These are phyloP conservation scores for Nomada ferruginata DNA, from an alignment of 2,888 invertebrate genomes.

Conservation along the genomic window DNA sequence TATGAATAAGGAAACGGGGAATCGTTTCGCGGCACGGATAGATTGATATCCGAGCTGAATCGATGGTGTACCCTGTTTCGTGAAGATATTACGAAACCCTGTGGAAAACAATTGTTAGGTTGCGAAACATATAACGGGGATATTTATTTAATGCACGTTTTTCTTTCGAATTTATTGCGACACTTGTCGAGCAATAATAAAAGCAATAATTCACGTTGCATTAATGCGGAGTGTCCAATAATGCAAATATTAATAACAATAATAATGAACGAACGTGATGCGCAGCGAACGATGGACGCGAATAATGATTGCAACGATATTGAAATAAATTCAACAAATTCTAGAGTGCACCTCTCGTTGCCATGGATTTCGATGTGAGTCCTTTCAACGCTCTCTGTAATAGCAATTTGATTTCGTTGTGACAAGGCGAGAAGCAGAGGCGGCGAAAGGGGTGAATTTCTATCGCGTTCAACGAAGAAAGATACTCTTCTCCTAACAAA, in stretches of 20 bases:
- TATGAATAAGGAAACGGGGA: neutral
- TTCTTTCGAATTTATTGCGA: neutral
- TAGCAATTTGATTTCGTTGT: slow-evolving; percentile 36
- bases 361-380: slow-evolving; percentile 1
- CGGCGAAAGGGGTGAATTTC: slow-evolving; percentile 1
- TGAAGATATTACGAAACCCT: neutral
- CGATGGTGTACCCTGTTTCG: too few relatives aligned
- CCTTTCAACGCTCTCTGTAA: slow-evolving; percentile 26
- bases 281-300: neutral
- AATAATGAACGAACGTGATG: too few relatives aligned
- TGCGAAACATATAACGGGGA: neutral
- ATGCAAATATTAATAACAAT: too few relatives aligned
- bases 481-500: neutral
- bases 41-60: too few relatives aligned
- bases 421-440: neutral
- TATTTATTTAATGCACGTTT: neutral
- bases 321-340: slow-evolving; percentile 20
- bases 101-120: neutral
- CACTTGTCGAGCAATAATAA: too few relatives aligned
- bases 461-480: slow-evolving; percentile 26
- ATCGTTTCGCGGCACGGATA: neutral
- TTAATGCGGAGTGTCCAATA: too few relatives aligned
- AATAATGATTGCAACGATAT: neutral
- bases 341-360: slow-evolving; percentile 15
- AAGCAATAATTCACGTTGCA: too few relatives aligned